Conservation (phyloP, 2,113 vertebrate genomes). For the Fulmarus glacialis region DNA sequence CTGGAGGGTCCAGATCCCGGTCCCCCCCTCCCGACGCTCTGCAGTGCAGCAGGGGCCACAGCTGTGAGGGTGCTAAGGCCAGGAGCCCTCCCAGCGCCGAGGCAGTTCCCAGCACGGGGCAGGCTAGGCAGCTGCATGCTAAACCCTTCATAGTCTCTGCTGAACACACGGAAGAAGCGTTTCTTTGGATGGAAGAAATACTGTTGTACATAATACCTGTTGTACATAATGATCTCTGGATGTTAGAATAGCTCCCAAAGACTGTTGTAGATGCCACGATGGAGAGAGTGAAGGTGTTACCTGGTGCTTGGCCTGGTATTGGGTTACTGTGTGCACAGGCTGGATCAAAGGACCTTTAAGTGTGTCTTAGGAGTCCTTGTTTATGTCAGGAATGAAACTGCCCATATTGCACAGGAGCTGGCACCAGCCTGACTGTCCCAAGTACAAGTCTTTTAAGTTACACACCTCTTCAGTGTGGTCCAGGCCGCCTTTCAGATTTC, state of each 20-base stretch:
- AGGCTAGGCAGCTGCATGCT: background rate
- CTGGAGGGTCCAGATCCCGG: background rate
- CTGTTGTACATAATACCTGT: too few species aligned
- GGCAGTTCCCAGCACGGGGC: background rate
- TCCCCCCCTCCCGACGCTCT: background rate
- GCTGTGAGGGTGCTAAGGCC: background rate
- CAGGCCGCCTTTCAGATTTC: background rate
- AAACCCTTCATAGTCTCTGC: background rate
- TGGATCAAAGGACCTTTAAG: background rate
- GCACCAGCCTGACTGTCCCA: background rate
- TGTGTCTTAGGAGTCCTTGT: background rate
- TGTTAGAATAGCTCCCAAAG: background rate
- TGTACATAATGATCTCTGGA: background rate
- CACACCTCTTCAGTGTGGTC: background rate
- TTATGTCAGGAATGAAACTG: background rate
- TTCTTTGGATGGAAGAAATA: background rate
- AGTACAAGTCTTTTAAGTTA: background rate
- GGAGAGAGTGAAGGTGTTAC: background rate
- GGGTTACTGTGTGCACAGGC: background rate
- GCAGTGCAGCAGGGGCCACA: background rate
- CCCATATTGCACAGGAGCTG: background rate
- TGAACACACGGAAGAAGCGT: background rate
- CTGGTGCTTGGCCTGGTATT: background rate
- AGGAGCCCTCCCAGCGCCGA: background rate
- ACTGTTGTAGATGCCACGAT: background rate